Conservation (phyloP, 23 tunicate species). For the Halocynthia roretzi region DNA sequence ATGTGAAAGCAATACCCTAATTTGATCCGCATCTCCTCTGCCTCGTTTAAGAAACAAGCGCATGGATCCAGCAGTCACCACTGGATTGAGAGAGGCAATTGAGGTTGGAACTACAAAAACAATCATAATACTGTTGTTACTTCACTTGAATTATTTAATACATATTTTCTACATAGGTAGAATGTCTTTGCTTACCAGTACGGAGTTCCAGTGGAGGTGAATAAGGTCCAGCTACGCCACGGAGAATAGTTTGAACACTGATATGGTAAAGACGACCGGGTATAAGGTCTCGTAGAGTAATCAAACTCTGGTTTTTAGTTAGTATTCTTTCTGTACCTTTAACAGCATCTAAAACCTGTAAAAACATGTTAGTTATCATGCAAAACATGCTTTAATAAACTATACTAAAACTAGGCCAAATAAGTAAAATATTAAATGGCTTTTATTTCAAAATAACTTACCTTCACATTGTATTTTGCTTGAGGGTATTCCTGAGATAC, state of each 20-base stretch:
- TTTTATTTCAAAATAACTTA: constrained; percentile 1
- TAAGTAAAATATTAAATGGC: no score
- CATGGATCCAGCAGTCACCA: constrained; percentile 1
- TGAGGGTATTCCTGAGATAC: background rate
- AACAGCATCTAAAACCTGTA: constrained; percentile 4
- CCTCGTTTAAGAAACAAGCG: background rate
- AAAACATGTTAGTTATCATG: background rate
- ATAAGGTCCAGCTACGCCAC: constrained; percentile 11
- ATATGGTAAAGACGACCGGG: constrained; percentile 48
- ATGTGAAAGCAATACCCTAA: background rate
- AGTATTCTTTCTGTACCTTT: background rate
- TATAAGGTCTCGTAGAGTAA: background rate
- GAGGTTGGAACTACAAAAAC: background rate
- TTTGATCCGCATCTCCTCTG: constrained; percentile 24
- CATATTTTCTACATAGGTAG: no score
- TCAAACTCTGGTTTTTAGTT: background rate
- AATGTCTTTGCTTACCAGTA: constrained; percentile 13
- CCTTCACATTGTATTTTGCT: constrained; percentile 5
- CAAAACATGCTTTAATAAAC: no score
- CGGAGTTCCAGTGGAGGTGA: constrained; percentile 2
- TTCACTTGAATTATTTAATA: no score
- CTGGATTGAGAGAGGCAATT: background rate
- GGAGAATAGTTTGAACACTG: constrained; percentile 1
- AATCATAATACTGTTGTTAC: no score
- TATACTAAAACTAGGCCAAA: no score